Evolutionary conservation across 1,140 invertebrate species (phyloP).

Genomic region (Branchinecta lynchi): DNA sequence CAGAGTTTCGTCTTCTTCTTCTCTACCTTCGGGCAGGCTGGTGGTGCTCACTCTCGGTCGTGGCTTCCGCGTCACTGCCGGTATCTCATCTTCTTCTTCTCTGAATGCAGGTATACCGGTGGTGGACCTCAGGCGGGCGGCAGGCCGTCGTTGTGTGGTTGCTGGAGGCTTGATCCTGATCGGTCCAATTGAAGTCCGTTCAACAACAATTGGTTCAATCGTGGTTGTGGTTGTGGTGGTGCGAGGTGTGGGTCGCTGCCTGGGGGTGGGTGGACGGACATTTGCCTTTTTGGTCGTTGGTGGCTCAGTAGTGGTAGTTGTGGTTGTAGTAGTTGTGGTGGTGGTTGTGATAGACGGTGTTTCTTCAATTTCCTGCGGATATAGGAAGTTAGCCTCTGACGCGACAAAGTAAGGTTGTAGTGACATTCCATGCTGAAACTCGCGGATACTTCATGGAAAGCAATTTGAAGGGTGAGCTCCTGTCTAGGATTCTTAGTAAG

Average conservation of each 20-base stretch:
- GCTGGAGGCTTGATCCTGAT: constrained; percentile 7
- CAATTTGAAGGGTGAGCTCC: too few species aligned
- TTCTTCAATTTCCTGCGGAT: too few species aligned
- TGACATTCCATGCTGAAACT: too few species aligned
- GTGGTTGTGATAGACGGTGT: neutral
- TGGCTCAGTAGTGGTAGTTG: constrained; percentile 21
- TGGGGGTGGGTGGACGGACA: constrained; percentile 37
- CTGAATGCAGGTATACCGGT: neutral
- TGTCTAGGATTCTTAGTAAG: too few species aligned
- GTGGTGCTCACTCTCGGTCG: too few species aligned
- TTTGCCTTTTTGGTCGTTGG: constrained; percentile 28
- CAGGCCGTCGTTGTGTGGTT: neutral
- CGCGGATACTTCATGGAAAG: too few species aligned
- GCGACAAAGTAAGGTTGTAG: too few species aligned
- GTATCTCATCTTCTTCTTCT: neutral
- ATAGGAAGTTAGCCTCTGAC: too few species aligned
- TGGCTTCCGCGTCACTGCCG: neutral
- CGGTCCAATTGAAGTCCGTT: neutral
- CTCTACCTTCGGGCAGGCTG: neutral
- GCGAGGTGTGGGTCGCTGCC: constrained; percentile 34
- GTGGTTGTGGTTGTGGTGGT: constrained; percentile 27
- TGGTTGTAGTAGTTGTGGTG: constrained; percentile 15
- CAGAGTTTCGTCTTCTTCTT: neutral
- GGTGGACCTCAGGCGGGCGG: neutral
- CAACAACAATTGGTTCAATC: constrained; percentile 25